Evolutionary conservation across 1,140 invertebrate genomes (phyloP).

Genomic region (Argopecten irradians): DNA sequence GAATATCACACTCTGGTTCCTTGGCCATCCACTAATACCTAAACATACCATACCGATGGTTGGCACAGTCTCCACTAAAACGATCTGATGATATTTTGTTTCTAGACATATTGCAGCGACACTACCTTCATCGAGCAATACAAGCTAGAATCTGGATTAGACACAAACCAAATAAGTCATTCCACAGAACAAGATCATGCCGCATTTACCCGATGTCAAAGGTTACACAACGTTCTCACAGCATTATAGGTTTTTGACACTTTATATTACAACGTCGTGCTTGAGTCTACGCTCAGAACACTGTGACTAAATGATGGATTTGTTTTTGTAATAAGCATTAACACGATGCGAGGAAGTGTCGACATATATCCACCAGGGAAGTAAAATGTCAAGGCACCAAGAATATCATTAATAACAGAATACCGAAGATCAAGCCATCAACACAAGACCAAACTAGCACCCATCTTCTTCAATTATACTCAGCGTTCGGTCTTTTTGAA

Average conservation of each 20-base stretch:
- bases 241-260: background rate
- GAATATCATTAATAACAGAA: background rate
- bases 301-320: slow-evolving; percentile 1
- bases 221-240: background rate
- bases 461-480: background rate
- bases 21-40: no score
- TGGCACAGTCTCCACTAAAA: no score
- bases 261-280: background rate
- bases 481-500: background rate
- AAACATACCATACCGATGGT: no score
- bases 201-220: background rate
- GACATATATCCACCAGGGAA: background rate
- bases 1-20: no score
- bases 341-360: background rate
- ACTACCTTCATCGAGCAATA: no score
- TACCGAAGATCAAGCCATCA: background rate
- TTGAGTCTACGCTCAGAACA: background rate
- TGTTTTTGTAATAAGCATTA: background rate
- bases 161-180: no score
- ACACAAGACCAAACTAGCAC: background rate
- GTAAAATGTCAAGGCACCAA: background rate
- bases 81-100: no score
- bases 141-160: no score
- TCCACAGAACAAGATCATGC: no score
- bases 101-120: no score